These are phyloP conservation scores for Catharus fuscescens DNA, from an alignment of 2,113 vertebrate species.

Conservation along the genomic window DNA sequence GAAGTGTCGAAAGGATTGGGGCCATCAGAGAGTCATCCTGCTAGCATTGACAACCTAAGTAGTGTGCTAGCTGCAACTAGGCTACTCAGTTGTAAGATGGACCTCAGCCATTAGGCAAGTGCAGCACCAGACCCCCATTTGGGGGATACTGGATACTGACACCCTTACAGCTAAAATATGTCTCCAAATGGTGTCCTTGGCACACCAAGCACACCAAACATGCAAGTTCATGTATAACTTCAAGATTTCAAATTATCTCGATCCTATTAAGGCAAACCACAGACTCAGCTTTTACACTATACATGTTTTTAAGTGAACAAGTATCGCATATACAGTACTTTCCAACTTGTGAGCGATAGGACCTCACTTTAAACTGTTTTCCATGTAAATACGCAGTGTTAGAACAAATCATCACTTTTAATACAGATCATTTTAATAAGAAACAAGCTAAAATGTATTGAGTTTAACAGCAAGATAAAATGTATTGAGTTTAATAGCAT, in stretches of 20 bases:
- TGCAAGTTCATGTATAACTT: background rate
- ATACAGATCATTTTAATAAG: background rate
- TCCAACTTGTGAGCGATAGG: background rate
- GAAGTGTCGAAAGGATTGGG: constrained; percentile 26
- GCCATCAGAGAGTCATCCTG: background rate
- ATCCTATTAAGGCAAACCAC: background rate
- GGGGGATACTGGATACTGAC: background rate
- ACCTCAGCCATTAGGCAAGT: background rate
- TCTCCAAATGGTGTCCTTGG: background rate
- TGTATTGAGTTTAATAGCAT: background rate
- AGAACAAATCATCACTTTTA: background rate
- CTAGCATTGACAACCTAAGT: constrained; percentile 13
- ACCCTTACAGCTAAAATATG: background rate
- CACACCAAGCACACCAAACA: background rate
- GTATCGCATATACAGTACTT: background rate
- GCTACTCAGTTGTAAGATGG: background rate
- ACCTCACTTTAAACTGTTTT: background rate
- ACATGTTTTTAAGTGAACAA: background rate
- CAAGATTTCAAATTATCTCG: background rate
- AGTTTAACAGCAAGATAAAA: background rate
- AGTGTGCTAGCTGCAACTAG: background rate
- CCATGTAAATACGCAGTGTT: background rate
- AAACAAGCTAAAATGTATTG: background rate
- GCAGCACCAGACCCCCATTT: background rate
- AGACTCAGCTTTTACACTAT: background rate